Conservation (phyloP, 2,888 invertebrate species). For the Nephrotoma flavescens region DNA sequence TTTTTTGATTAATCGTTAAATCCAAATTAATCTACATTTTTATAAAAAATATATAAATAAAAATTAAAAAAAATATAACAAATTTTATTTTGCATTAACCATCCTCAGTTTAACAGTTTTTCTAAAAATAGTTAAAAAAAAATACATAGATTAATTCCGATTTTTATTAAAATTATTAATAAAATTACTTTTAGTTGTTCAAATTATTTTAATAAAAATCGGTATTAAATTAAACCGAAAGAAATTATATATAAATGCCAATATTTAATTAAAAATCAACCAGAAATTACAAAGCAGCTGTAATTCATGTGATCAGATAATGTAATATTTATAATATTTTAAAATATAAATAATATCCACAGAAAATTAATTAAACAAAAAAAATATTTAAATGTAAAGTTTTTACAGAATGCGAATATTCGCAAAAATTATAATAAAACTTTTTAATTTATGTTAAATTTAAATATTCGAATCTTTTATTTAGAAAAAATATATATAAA, state of each 20-base stretch:
- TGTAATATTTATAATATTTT: conserved; percentile 8
- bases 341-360: conserved; percentile 9
- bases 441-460: conserved; percentile 2
- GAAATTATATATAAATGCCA: background rate
- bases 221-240: background rate
- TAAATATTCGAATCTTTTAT: conserved; percentile 3
- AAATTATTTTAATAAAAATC: background rate
- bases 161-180: background rate
- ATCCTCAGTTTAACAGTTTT: conserved; percentile 5
- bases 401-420: conserved; percentile 4
- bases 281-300: conserved; percentile 10
- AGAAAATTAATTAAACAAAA: background rate
- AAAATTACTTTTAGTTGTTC: background rate
- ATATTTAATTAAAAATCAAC: conserved; percentile 1
- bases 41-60: background rate
- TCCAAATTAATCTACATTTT: conserved; percentile 1
- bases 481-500: background rate
- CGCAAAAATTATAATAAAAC: background rate
- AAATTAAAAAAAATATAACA: conserved; percentile 4
- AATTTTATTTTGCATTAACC: background rate
- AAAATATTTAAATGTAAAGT: background rate
- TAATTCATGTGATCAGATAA: conserved; percentile 14
- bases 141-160: background rate
- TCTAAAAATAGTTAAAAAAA: background rate
- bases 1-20: conserved; percentile 1